Base-by-base conservation (phyloP, 2,888 invertebrate species). In the Philaethria dido region DNA sequence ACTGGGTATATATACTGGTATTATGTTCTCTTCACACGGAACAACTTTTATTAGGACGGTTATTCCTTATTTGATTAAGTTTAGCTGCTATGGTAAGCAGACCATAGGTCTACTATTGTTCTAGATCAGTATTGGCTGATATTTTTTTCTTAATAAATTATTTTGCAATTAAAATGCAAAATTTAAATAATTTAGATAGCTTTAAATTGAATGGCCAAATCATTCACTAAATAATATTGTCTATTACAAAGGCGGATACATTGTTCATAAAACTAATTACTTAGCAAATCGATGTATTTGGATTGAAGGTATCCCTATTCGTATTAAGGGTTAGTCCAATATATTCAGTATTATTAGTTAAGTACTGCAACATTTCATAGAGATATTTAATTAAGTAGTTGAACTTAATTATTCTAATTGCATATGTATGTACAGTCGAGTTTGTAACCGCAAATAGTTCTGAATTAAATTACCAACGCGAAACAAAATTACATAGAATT, bases 331-430 rank as follows among this genome's bases (percentile, higher is more conserved):
- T 16, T 29, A 9, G 2, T 29, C n/a, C 25, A 50, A 50, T 16
- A 50, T 3, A 29, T 25, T 50, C 22, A 0, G n/a, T 1, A n/a
- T 6, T 14, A 48, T 0, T 14, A n/a, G n/a, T n/a, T 8, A 25
- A 25, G n/a, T 25, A 9, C 20, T 48, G 4, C 16, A 52, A 52
- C 29, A 52, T 52, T 52, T 52, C 29, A 52, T 29, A 29, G 8
- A 29, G 29, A 52, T 29, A 52, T 52, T 52, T 52, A 29, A 52
- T 52, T 52, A 52, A 52, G 16, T 52, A 52, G 52, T 4, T 29
- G 29, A 52, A 52, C 29, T 52, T 16, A 52, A 52, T 52, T 29
- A 52, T 33, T 16, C 52, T 33, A 52, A 52, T 52, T 52, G 52
- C 52, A 52, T 11, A 52, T 52, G 29, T 52, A 20, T 20, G 20